Percentiles rank a stretch among this genome's conserved stretches.
Conservation (phyloP, 2,888 invertebrate genomes). For the Agrochola macilenta region DNA sequence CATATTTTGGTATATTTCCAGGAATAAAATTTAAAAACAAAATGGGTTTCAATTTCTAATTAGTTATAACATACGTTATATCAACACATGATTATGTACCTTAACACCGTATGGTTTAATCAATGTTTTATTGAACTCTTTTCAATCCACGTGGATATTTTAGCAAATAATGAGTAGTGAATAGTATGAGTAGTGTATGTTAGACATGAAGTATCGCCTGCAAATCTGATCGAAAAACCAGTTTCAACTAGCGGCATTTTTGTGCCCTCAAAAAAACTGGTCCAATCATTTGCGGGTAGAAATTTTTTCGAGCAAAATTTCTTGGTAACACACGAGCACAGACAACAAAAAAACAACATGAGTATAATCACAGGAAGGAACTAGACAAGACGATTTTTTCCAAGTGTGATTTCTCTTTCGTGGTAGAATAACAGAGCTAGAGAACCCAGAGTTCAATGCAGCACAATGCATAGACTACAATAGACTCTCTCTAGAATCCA, state of each 20-base stretch:
- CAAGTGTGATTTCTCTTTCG: background rate
- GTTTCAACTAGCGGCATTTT: conserved; percentile 19
- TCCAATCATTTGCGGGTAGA: conserved; percentile 11
- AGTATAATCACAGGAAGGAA: background rate
- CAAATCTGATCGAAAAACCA: conserved; percentile 18
- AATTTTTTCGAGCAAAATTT: background rate
- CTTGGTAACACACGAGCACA: conserved; percentile 1
- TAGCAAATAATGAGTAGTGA: background rate
- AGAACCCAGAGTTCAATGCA: background rate
- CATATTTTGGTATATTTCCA: background rate
- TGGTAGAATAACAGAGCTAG: background rate
- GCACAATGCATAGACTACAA: background rate
- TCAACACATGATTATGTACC: background rate
- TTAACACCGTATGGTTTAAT: background rate
- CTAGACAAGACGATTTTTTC: background rate
- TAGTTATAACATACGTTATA: background rate
- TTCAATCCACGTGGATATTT: conserved; percentile 19
- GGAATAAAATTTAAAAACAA: background rate
- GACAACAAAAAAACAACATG: background rate
- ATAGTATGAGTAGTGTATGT: too few relatives aligned
- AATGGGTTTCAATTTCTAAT: conserved; percentile 10
- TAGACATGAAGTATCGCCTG: background rate
- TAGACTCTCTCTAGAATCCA: background rate
- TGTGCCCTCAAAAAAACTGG: conserved; percentile 24
- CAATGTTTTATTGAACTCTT: conserved; percentile 4